Evolutionary conservation across 1,140 invertebrate species (phyloP).

Genomic region (Bombus balteatus): DNA sequence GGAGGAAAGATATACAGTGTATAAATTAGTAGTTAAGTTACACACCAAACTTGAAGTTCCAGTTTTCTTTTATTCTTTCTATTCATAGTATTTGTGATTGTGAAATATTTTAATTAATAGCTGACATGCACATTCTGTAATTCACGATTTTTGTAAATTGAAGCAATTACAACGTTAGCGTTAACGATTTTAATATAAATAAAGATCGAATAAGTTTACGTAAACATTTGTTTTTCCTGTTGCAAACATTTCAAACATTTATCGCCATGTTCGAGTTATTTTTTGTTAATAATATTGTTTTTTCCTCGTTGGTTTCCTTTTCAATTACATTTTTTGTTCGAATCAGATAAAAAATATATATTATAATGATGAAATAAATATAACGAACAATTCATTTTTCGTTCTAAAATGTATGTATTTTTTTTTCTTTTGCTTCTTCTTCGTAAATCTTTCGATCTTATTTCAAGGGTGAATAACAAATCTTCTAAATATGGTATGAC

Average conservation of each 20-base stretch:
- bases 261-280: neutral
- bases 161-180: constrained; percentile 61
- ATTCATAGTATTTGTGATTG: constrained; percentile 46
- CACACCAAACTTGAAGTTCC: constrained; percentile 18
- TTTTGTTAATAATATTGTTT: neutral
- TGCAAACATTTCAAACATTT: neutral
- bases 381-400: constrained; percentile 36
- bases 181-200: constrained; percentile 71
- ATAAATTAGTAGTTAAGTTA: constrained; percentile 49
- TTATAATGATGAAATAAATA: constrained; percentile 4
- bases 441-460: constrained; percentile 37
- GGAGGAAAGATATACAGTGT: constrained; percentile 40
- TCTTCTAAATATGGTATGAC: constrained; percentile 49
- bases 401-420: constrained; percentile 48
- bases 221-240: constrained; percentile 18
- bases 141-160: constrained; percentile 70
- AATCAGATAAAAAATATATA: neutral
- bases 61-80: constrained; percentile 29
- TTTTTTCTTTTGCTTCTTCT: constrained; percentile 21
- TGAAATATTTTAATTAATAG: constrained; percentile 57
- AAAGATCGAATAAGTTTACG: constrained; percentile 69
- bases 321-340: neutral
- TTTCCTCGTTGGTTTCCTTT: neutral
- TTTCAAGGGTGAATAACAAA: constrained; percentile 53
- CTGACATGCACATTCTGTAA: constrained; percentile 67